These are phyloP conservation scores for Dissostichus mawsoni DNA, from an alignment of 2,113 vertebrate species.

Conservation along the genomic window DNA sequence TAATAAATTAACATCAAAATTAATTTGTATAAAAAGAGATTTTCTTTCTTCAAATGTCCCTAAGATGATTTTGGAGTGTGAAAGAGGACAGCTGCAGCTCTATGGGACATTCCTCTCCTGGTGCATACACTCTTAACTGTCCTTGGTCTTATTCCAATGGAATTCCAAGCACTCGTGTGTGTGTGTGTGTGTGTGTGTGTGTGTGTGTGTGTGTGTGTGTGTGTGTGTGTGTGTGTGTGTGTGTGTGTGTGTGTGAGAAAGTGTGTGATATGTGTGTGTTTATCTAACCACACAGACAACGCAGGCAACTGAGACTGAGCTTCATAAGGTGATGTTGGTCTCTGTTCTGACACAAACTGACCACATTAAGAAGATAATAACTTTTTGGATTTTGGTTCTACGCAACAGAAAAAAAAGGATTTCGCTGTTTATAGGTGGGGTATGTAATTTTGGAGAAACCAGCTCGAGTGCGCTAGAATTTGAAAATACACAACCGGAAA, in stretches of 20 bases:
- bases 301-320: constrained; percentile 7
- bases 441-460: no score
- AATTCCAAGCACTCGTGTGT: constrained; percentile 63
- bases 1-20: neutral
- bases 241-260: constrained; percentile 24
- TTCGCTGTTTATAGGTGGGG: neutral
- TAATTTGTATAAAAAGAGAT: neutral
- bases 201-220: constrained; percentile 3
- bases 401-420: neutral
- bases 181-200: no score
- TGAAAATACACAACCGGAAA: no score
- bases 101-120: constrained; percentile 18
- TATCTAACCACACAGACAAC: constrained; percentile 5
- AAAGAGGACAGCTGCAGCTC: constrained; percentile 32
- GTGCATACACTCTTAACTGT: neutral
- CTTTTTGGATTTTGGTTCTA: no score
- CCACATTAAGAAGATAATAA: neutral
- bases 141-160: constrained; percentile 36
- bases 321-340: neutral
- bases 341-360: neutral
- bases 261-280: constrained; percentile 5
- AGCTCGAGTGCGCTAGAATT: no score
- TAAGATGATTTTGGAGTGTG: neutral
- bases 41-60: neutral
- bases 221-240: constrained; percentile 26